Percentiles rank a stretch among this genome's conserved stretches.
phyloP scores from a whole-genome alignment of 2,888 invertebrate species.

The Arctia plantaginis region DNA sequence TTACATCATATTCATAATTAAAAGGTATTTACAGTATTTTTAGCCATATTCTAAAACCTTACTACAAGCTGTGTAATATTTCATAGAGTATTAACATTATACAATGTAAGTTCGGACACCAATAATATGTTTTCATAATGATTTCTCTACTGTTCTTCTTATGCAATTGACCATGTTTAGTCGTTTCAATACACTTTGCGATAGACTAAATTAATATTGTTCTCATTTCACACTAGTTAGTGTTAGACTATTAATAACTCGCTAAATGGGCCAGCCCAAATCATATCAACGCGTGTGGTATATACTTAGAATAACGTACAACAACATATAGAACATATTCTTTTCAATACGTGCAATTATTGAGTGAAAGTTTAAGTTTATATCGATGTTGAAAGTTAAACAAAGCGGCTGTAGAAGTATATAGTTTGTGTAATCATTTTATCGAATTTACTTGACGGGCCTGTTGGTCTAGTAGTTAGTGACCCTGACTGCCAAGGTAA shows the following conservation, averaged over 20 bases:
- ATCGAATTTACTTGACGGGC: too few relatives aligned
- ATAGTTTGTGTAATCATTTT: background rate
- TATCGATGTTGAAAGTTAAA: background rate
- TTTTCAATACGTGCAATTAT: background rate
- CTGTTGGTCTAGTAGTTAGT: too few relatives aligned
- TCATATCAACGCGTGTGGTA: conserved; percentile 48
- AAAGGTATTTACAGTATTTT: background rate
- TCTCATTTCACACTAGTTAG: conserved; percentile 30
- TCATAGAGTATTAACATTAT: background rate
- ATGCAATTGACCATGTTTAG: conserved; percentile 1
- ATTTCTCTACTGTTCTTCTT: background rate
- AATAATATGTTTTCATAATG: too few relatives aligned
- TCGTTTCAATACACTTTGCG: conserved; percentile 1
- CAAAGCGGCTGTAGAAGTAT: background rate
- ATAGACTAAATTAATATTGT: conserved; percentile 21
- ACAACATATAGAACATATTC: background rate
- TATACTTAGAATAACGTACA: conserved; percentile 24
- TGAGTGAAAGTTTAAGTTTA: background rate
- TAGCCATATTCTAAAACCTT: background rate
- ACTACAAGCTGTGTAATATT: background rate
- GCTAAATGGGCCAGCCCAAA: conserved; percentile 48
- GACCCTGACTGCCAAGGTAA: too few relatives aligned
- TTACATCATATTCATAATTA: background rate
- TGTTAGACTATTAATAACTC: conserved; percentile 34
- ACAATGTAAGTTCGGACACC: background rate